These are phyloP conservation scores for Ichneumon xanthorius DNA, from an alignment of 2,888 invertebrate genomes.

Conservation along the genomic window DNA sequence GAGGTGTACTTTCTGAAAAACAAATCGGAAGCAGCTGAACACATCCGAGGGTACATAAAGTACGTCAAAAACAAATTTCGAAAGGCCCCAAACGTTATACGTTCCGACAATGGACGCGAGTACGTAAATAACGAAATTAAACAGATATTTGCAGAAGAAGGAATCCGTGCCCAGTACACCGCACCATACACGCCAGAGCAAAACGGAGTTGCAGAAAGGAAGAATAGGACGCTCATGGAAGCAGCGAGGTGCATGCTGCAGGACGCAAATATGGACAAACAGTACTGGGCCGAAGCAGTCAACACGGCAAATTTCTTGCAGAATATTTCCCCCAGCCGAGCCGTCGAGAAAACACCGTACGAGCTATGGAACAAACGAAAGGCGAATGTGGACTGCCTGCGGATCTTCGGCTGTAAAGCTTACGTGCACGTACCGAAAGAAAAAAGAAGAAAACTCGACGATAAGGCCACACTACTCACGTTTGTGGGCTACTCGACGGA, in stretches of 20 bases:
- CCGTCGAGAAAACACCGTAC: slow-evolving; percentile 55
- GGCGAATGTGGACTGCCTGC: slow-evolving; percentile 61
- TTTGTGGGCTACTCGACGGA: slow-evolving; percentile 66
- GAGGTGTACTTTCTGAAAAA: slow-evolving; percentile 44
- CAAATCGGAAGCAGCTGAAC: slow-evolving; percentile 38
- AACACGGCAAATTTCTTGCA: too few species aligned
- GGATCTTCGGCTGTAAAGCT: slow-evolving; percentile 66
- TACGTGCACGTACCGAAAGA: slow-evolving; percentile 63
- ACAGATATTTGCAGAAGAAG: slow-evolving; percentile 32
- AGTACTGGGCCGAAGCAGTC: too few species aligned
- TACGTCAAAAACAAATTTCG: neutral
- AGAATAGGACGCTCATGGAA: too few species aligned
- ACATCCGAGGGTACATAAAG: slow-evolving; percentile 45
- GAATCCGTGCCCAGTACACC: slow-evolving; percentile 62
- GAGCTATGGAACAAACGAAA: slow-evolving; percentile 63
- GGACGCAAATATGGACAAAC: too few species aligned
- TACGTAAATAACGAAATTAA: slow-evolving; percentile 52
- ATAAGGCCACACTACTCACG: slow-evolving; percentile 50
- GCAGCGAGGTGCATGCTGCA: too few species aligned
- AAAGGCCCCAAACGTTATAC: slow-evolving; percentile 5
- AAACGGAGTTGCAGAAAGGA: slow-evolving; percentile 57
- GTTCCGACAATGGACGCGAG: slow-evolving; percentile 63
- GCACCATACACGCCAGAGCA: slow-evolving; percentile 57
- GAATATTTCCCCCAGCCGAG: neutral
- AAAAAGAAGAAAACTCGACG: slow-evolving; percentile 60